A percentile compares a stretch with the other conserved stretches of the same genome.
phyloP scores from a whole-genome alignment of 1,140 invertebrate genomes.

The Coboldia fuscipes region DNA sequence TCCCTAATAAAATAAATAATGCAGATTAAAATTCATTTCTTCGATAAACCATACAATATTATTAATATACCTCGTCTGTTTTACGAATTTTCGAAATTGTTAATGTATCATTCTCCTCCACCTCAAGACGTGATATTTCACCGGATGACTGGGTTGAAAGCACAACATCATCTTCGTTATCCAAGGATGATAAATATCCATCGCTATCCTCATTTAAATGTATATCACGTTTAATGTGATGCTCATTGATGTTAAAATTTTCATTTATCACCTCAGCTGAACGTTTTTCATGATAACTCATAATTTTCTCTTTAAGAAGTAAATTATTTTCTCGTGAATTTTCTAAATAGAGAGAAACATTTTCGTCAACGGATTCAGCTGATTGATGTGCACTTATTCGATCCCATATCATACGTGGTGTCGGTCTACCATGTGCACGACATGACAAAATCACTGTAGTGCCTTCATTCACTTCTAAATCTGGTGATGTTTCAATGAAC shows the following conservation, averaged over 20 bases:
- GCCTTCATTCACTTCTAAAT: conserved; percentile 2
- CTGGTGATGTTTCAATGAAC: conserved; percentile 2
- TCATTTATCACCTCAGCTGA: not conserved
- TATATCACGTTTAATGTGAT: not conserved
- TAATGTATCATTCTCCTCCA: no score
- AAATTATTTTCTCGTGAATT: conserved; percentile 1
- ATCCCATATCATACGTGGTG: conserved; percentile 3
- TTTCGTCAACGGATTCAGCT: not conserved
- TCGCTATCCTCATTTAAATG: not conserved
- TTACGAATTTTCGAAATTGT: no score
- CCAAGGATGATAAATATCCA: not conserved
- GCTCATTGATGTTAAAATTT: not conserved
- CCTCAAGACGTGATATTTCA: no score
- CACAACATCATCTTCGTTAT: not conserved
- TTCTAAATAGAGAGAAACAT: conserved; percentile 1
- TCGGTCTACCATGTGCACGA: conserved; percentile 2
- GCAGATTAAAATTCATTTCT: not conserved
- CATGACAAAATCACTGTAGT: conserved; percentile 2
- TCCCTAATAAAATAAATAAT: not conserved
- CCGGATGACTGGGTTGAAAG: no score
- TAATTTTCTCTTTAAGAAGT: conserved; percentile 4
- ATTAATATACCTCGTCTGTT: not conserved
- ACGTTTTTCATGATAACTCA: conserved; percentile 4
- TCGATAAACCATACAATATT: not conserved
- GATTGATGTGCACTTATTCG: not conserved